Evolutionary conservation across 2,113 vertebrate species (phyloP).

Genomic region (Hippoglossus stenolepis): DNA sequence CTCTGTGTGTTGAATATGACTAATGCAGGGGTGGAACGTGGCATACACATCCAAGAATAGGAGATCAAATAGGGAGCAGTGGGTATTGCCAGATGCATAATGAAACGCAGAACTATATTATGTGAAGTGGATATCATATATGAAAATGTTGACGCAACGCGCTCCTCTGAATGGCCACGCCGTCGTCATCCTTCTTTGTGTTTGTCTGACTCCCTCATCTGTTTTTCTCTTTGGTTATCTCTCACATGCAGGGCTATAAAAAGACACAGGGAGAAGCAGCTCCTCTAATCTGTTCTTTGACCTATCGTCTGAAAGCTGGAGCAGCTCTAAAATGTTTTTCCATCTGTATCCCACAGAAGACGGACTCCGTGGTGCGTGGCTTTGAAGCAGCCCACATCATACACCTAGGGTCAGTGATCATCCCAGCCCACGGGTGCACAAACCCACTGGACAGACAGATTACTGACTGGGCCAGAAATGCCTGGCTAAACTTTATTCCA

Average conservation of each 20-base stretch:
- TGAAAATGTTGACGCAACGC: background rate
- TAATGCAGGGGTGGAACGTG: constrained; percentile 15
- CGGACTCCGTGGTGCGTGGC: constrained; percentile 43
- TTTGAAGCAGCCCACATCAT: constrained; percentile 39
- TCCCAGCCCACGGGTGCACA: constrained; percentile 37
- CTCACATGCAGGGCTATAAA: constrained; percentile 39
- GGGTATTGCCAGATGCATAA: constrained; percentile 58
- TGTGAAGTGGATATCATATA: constrained; percentile 19
- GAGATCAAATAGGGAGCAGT: constrained; percentile 47
- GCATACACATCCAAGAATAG: constrained; percentile 17
- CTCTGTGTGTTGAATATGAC: constrained; percentile 26
- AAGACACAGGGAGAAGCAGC: constrained; percentile 17
- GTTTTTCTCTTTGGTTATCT: constrained; percentile 50
- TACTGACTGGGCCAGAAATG: constrained; percentile 45
- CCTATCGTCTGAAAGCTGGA: constrained; percentile 47
- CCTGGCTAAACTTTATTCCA: constrained; percentile 58
- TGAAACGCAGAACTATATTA: constrained; percentile 29
- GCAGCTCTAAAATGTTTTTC: constrained; percentile 48
- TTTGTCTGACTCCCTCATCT: constrained; percentile 42
- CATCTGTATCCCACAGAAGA: constrained; percentile 44
- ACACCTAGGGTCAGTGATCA: constrained; percentile 65
- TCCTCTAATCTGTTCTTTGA: constrained; percentile 64
- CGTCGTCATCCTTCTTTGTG: constrained; percentile 12
- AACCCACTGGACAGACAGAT: constrained; percentile 46
- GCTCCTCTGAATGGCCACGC: background rate